Evolutionary conservation across 2,888 invertebrate species (phyloP).

Genomic region (Myopa testacea): DNA sequence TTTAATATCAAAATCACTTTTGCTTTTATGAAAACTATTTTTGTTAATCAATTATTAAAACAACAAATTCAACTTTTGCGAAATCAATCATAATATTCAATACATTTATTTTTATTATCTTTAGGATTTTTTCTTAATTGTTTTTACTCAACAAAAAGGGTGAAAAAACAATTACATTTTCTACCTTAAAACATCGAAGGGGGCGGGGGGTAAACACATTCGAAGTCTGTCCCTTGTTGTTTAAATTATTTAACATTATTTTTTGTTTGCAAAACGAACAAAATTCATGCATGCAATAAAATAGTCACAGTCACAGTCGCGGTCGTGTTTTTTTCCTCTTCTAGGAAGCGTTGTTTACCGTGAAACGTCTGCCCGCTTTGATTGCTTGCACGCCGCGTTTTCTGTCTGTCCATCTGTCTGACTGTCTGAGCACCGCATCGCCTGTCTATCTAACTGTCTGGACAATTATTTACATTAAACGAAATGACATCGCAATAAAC

Average conservation of each 20-base stretch:
- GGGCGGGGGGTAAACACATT: too few species aligned
- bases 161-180: too few species aligned
- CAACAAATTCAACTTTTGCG: too few species aligned
- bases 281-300: not conserved
- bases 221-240: too few species aligned
- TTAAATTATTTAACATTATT: too few species aligned
- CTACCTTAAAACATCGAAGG: too few species aligned
- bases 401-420: not conserved
- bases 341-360: slow-evolving; percentile 1
- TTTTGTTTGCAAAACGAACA: not conserved
- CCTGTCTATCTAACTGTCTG: slow-evolving; percentile 28
- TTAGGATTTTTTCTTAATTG: too few species aligned
- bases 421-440: not conserved
- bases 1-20: too few species aligned
- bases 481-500: slow-evolving; percentile 35
- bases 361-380: not conserved
- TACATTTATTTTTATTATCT: not conserved
- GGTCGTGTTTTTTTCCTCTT: not conserved
- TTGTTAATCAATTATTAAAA: not conserved
- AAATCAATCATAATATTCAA: not conserved
- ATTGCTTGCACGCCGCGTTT: not conserved
- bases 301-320: not conserved
- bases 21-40: too few species aligned
- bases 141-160: too few species aligned
- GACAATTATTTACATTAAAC: slow-evolving; percentile 36